A percentile compares a stretch with the other conserved stretches of the same genome.
phyloP scores from a whole-genome alignment of 2,797 vertebrate species.

The Threskiornis aethiopicus region DNA sequence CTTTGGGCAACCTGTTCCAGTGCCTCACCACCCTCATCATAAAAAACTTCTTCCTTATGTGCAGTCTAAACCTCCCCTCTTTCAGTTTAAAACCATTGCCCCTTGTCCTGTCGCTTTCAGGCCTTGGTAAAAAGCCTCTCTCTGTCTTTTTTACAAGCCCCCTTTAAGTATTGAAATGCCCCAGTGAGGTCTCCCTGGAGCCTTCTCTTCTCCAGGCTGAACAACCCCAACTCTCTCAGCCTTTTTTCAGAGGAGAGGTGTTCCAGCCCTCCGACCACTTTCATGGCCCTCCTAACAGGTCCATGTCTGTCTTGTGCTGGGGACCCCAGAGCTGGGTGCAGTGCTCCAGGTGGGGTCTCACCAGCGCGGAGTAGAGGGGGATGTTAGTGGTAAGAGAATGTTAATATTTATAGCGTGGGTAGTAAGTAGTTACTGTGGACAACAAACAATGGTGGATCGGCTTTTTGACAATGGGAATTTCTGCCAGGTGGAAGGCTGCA shows the following conservation, averaged over 20 bases:
- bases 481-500: neutral
- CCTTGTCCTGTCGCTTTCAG: neutral
- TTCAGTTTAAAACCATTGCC: neutral
- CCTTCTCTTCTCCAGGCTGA: neutral
- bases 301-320: neutral
- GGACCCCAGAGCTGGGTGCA: neutral
- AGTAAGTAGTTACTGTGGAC: neutral
- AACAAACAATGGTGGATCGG: neutral
- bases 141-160: neutral
- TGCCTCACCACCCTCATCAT: neutral
- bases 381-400: neutral
- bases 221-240: neutral
- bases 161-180: neutral
- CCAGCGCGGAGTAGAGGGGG: neutral
- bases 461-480: neutral
- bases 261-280: neutral
- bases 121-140: neutral
- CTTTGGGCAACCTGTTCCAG: neutral
- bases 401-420: neutral
- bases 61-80: neutral
- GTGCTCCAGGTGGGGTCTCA: neutral
- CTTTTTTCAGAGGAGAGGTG: fast-evolving
- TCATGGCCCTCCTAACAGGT: neutral
- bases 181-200: neutral
- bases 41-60: neutral